phyloP scores from a whole-genome alignment of 2,113 vertebrate genomes.

The Thermophis baileyi region DNA sequence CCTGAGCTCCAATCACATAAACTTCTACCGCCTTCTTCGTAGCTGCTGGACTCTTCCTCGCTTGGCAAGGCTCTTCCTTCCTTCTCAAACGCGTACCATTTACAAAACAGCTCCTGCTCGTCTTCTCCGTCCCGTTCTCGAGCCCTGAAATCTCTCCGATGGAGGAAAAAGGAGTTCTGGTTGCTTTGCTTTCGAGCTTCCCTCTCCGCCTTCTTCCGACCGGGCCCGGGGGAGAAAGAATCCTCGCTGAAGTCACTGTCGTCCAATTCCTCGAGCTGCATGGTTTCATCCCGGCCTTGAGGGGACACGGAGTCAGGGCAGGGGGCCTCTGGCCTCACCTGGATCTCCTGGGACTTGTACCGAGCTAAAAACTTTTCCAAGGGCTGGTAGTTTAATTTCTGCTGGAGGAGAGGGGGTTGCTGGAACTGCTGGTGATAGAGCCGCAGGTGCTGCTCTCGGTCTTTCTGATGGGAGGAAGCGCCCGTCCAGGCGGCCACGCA shows the following conservation, averaged over 20 bases:
- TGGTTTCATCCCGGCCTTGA: constrained; percentile 43
- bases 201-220: constrained; percentile 46
- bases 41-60: constrained; percentile 13
- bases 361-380: constrained; percentile 65
- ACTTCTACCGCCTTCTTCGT: constrained; percentile 21
- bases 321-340: constrained; percentile 36
- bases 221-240: constrained; percentile 68
- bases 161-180: constrained; percentile 71
- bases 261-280: constrained; percentile 68
- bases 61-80: constrained; percentile 9
- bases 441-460: constrained; percentile 78
- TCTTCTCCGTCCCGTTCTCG: constrained; percentile 31
- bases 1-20: constrained; percentile 50
- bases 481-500: constrained; percentile 34
- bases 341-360: constrained; percentile 54
- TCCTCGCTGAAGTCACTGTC: constrained; percentile 81
- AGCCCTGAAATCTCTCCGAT: constrained; percentile 52
- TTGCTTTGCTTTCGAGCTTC: constrained; percentile 33
- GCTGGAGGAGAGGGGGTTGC: constrained; percentile 73
- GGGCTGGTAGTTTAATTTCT: constrained; percentile 65
- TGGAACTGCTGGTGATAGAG: constrained; percentile 88
- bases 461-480: constrained; percentile 64
- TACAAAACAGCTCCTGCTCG: constrained; percentile 52
- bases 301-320: background rate
- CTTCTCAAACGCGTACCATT: constrained; percentile 27